Evolutionary conservation across 2,888 invertebrate species (phyloP).

Genomic region (Eucriotettix oculatus): DNA sequence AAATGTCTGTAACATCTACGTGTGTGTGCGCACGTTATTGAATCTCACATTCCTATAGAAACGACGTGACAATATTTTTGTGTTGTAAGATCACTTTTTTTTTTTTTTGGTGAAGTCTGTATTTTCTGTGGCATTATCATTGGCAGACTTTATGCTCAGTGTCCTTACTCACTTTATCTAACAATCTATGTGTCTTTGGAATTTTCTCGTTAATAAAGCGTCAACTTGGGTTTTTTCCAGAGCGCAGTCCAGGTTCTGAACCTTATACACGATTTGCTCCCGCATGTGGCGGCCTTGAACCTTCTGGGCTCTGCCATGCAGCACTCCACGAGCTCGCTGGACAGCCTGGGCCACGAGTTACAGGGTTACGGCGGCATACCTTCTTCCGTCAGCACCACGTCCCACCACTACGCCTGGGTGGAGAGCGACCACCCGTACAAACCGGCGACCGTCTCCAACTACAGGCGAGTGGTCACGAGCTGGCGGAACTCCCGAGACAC

Average conservation of each 20-base stretch:
- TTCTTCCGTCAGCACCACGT: constrained; percentile 40
- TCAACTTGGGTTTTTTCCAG: constrained; percentile 28
- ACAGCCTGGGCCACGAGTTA: constrained; percentile 16
- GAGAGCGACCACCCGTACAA: constrained; percentile 97
- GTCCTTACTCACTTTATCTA: too few species aligned
- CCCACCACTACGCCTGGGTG: constrained; percentile 76
- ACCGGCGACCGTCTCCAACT: constrained; percentile 69
- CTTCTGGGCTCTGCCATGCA: constrained; percentile 30
- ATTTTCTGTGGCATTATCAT: too few species aligned
- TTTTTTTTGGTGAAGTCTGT: too few species aligned
- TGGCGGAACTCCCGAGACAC: too few species aligned
- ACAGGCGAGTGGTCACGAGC: constrained; percentile 35
- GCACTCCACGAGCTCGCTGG: constrained; percentile 26
- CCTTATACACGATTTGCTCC: constrained; percentile 73
- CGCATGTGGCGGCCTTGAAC: constrained; percentile 76
- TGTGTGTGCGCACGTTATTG: too few species aligned
- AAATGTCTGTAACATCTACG: too few species aligned
- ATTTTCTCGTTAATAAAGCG: too few species aligned
- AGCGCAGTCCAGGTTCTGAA: constrained; percentile 73
- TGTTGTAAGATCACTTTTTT: too few species aligned
- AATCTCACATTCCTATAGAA: too few species aligned
- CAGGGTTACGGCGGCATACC: constrained; percentile 8
- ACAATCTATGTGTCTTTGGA: too few species aligned
- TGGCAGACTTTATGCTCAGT: too few species aligned
- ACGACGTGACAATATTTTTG: too few species aligned